phyloP scores from a whole-genome alignment of 2,888 invertebrate species.

The Imbricaverruca yamaguchii region DNA sequence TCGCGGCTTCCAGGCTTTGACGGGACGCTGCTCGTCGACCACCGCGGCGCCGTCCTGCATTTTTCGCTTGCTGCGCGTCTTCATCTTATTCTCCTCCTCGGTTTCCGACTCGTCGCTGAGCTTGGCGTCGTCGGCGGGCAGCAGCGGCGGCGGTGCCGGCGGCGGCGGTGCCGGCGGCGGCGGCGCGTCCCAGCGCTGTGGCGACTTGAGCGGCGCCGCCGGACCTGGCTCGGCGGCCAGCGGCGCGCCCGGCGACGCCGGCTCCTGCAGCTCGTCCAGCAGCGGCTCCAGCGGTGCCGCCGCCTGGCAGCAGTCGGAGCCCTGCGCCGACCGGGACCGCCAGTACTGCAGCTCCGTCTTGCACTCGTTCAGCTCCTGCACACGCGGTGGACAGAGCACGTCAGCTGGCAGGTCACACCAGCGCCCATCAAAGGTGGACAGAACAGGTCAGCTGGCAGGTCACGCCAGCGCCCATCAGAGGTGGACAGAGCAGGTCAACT shows the following conservation, averaged over 20 bases:
- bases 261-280: neutral
- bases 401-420: too few species aligned
- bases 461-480: too few species aligned
- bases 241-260: constrained; percentile 7
- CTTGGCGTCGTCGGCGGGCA: neutral
- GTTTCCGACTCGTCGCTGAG: constrained; percentile 1
- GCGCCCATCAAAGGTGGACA: too few species aligned
- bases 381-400: constrained; percentile 16
- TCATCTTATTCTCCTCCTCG: constrained; percentile 11
- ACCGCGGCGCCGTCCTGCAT: neutral
- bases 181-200: constrained; percentile 6
- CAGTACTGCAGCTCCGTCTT: constrained; percentile 86
- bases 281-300: constrained; percentile 40
- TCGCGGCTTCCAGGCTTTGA: neutral
- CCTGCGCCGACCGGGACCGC: constrained; percentile 63
- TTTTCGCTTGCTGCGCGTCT: constrained; percentile 9
- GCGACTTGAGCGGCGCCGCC: constrained; percentile 9
- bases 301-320: constrained; percentile 49
- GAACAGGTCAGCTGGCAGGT: too few species aligned
- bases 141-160: neutral
- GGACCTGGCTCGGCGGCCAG: neutral
- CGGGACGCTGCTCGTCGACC: neutral
- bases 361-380: constrained; percentile 79
- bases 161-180: too few species aligned
- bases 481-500: neutral